Percentiles rank a stretch among this genome's conserved stretches.
phyloP scores from a whole-genome alignment of 2,113 vertebrate species.

The Dissostichus mawsoni region DNA sequence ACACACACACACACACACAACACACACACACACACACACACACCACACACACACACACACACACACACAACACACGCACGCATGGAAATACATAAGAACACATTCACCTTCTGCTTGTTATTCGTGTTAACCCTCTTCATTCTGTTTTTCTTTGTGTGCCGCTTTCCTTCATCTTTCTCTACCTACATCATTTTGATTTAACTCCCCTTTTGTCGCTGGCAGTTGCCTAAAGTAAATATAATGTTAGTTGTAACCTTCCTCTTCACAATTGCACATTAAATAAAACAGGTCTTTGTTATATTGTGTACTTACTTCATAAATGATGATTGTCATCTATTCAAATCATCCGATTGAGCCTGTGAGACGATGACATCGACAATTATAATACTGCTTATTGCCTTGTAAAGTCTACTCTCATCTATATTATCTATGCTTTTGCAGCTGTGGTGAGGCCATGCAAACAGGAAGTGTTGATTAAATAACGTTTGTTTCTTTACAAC shows the following conservation, averaged over 20 bases:
- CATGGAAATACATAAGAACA: slow-evolving; percentile 28
- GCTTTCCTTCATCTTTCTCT: neutral
- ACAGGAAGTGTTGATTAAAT: neutral
- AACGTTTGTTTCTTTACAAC: slow-evolving; percentile 4
- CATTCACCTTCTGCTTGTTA: slow-evolving; percentile 28
- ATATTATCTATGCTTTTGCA: slow-evolving; percentile 23
- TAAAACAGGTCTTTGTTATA: neutral
- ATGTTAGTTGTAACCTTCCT: neutral
- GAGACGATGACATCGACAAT: neutral
- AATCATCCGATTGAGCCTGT: slow-evolving; percentile 1
- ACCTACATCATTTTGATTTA: neutral
- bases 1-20: slow-evolving; percentile 28
- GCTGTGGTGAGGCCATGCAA: slow-evolving; percentile 13
- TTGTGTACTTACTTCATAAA: slow-evolving; percentile 3
- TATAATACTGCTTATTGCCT: slow-evolving; percentile 3
- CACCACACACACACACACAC: slow-evolving; percentile 27
- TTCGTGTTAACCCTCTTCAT: slow-evolving; percentile 4
- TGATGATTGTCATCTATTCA: neutral
- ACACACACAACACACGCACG: neutral
- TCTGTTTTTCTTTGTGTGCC: neutral
- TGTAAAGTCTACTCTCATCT: slow-evolving; percentile 16
- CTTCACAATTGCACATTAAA: neutral
- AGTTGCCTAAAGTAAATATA: neutral
- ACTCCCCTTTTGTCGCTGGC: neutral
- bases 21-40: slow-evolving; percentile 4